These are phyloP conservation scores for Megalonaias nervosa DNA, from an alignment of 1,140 invertebrate species.

Conservation along the genomic window DNA sequence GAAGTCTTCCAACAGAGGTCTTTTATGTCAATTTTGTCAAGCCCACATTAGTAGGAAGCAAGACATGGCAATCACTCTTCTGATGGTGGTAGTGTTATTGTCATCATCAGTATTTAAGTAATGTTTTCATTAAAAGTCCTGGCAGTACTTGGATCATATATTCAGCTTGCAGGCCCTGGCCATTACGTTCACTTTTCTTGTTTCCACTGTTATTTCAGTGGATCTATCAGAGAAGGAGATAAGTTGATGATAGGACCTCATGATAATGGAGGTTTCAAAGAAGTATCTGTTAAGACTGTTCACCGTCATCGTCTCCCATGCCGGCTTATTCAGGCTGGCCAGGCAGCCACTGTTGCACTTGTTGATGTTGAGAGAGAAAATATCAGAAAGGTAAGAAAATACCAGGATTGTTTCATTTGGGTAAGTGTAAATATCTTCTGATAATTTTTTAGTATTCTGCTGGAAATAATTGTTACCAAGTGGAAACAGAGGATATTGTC, in stretches of 20 bases:
- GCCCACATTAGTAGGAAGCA: too few species aligned
- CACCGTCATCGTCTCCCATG: conserved; percentile 94
- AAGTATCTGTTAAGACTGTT: conserved; percentile 86
- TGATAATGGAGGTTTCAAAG: conserved; percentile 85
- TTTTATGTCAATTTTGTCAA: background rate
- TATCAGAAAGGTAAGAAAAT: conserved; percentile 77
- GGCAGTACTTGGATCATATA: background rate
- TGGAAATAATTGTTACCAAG: too few species aligned
- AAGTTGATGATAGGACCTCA: conserved; percentile 86
- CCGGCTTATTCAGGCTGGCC: conserved; percentile 87
- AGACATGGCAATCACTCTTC: background rate
- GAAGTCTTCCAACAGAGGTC: too few species aligned
- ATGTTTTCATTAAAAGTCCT: too few species aligned
- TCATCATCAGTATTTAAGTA: too few species aligned
- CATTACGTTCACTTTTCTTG: too few species aligned
- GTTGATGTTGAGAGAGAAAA: conserved; percentile 71
- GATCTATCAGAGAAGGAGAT: conserved; percentile 88
- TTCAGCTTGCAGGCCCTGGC: background rate
- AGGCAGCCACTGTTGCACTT: conserved; percentile 92
- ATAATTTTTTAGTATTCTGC: too few species aligned
- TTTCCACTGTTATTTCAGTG: conserved; percentile 73
- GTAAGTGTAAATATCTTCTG: too few species aligned
- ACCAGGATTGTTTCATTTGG: too few species aligned
- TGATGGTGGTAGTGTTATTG: background rate
- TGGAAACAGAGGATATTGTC: too few species aligned